A percentile compares a stretch with the other conserved stretches of the same genome.
Evolutionary conservation across 2,113 vertebrate species (phyloP).

Genomic region (Mormoops blainvillei): DNA sequence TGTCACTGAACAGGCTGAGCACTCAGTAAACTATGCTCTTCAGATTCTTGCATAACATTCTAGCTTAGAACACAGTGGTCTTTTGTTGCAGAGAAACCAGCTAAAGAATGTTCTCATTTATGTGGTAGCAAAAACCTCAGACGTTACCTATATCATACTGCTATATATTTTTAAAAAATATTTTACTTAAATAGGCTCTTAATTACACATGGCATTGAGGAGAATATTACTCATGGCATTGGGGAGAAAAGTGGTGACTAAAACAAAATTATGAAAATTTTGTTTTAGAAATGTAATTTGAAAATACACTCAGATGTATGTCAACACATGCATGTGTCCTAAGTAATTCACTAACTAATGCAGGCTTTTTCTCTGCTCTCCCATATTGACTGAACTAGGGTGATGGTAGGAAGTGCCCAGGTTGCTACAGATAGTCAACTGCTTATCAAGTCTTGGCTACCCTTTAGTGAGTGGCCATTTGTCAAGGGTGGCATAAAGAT

Average conservation of each 20-base stretch:
- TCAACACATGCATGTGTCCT: not conserved
- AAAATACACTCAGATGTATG: not conserved
- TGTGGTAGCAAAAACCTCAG: conserved; percentile 44
- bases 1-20: conserved; percentile 47
- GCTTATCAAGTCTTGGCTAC: not conserved
- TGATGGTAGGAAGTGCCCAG: not conserved
- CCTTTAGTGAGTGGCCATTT: not conserved
- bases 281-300: conserved; percentile 37
- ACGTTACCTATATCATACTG: conserved; percentile 30
- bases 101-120: conserved; percentile 68
- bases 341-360: not conserved
- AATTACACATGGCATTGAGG: not conserved
- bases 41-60: conserved; percentile 45
- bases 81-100: conserved; percentile 57
- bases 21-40: conserved; percentile 53
- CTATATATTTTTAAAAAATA: not conserved
- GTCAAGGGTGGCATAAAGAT: not conserved
- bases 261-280: conserved; percentile 13
- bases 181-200: not conserved
- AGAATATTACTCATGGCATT: too few species aligned
- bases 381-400: not conserved
- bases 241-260: not conserved
- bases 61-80: conserved; percentile 30
- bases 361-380: not conserved
- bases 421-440: not conserved